Evolutionary conservation across 2,888 invertebrate species (phyloP), one percentile per base, ranked within the genome.

Genomic region (Furcula furcula): DNA sequence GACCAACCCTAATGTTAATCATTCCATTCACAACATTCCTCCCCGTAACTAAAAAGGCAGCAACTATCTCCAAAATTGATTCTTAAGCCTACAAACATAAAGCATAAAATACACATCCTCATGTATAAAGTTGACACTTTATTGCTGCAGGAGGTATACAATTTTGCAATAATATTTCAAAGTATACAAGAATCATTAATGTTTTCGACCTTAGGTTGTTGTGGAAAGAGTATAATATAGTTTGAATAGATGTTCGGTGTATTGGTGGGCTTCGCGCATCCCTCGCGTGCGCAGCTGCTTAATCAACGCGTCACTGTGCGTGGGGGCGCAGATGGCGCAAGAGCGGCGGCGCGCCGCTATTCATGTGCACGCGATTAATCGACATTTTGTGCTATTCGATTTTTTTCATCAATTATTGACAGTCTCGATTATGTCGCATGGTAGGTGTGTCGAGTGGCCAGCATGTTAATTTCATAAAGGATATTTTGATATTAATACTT

Each of bases 271-370:
- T 28, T n/a, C 15, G 28, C 28, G 28, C 18, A 28, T 28, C 28
- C 28, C 28, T 28, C 28, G 10, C 28, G n/a, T 9, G 28, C 28
- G 28, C 28, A 28, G 28, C 28, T 28, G 28, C 28, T 28, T 28
- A 28, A 28, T 28, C 28, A 28, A 28, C 28, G 28, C 28, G 28
- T 16, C 18, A 18, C 28, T 28, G 28, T 28, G 28, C 28, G 28
- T 28, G 28, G 28, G 28, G 28, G 28, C 28, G 28, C 28, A 28
- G 28, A 28, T 28, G 28, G 28, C 28, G 28, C 18, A 28, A 18
- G 11, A 10, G 28, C 28, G 9, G 21, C 16, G 7, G 12, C 23
- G 12, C 23, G 11, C 27, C 27, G 11, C 18, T 10, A 28, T 28
- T 16, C 28, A 18, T 18, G 28, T 11, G 28, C 28, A 27, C 28